These are phyloP conservation scores for Mnemiopsis leidyi DNA, from an alignment of 37 sponge, comb jelly and placozoan species.

Conservation along the genomic window DNA sequence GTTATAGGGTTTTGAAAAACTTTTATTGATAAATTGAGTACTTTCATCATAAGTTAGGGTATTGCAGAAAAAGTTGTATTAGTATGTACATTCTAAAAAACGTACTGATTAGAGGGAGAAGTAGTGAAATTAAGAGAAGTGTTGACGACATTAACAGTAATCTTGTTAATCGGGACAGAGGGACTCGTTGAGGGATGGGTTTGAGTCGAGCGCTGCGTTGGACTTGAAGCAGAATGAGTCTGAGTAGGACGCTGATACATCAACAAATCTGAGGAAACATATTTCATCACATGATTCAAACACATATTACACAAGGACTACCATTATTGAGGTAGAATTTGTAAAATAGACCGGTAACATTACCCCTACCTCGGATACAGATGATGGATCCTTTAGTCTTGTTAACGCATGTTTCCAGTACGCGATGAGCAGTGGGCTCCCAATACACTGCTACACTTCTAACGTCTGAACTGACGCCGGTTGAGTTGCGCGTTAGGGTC, in stretches of 20 bases:
- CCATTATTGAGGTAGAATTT: no score
- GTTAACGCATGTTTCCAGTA: background rate
- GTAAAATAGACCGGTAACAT: no score
- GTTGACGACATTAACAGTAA: background rate
- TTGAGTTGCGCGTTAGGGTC: background rate
- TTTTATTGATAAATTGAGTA: no score
- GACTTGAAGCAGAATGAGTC: background rate
- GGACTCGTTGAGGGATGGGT: background rate
- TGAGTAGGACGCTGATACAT: conserved; percentile 6
- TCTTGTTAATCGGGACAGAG: background rate
- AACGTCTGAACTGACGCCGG: background rate
- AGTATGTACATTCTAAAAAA: no score
- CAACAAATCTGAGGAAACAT: background rate
- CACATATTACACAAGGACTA: no score
- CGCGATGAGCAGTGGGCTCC: conserved; percentile 22
- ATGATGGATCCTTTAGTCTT: conserved; percentile 6
- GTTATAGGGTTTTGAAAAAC: no score
- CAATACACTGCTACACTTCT: background rate
- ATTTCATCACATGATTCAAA: no score
- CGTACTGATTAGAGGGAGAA: conserved; percentile 31
- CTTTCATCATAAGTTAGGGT: no score
- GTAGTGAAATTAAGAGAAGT: conserved; percentile 17
- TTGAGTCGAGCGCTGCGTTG: background rate
- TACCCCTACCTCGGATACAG: background rate
- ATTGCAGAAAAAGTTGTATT: no score